A percentile compares a stretch with the other conserved stretches of the same genome.
phyloP scores from a whole-genome alignment of 2,888 invertebrate species.

The Macrostomum cliftonense region DNA sequence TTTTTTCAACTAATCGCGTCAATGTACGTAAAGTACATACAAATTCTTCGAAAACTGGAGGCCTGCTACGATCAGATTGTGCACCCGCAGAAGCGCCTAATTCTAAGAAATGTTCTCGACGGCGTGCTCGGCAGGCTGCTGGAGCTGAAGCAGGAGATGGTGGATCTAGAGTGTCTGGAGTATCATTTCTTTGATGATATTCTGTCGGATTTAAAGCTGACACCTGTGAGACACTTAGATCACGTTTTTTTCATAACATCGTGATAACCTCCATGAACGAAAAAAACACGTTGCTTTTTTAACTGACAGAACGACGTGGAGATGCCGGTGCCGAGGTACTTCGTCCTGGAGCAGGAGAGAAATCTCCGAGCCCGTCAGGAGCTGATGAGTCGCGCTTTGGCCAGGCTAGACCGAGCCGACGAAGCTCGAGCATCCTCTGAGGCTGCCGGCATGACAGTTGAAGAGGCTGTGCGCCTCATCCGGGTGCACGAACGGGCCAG shows the following conservation, averaged over 20 bases:
- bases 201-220: conserved; percentile 52
- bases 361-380: conserved; percentile 50
- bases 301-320: conserved; percentile 36
- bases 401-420: conserved; percentile 54
- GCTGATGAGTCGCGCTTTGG: conserved; percentile 53
- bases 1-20: conserved; percentile 36
- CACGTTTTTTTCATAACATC: not conserved
- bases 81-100: conserved; percentile 70
- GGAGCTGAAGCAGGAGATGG: conserved; percentile 67
- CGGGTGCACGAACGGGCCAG: conserved; percentile 66
- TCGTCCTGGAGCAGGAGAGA: conserved; percentile 47
- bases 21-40: conserved; percentile 61
- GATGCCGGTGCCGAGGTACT: conserved; percentile 45
- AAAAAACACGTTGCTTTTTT: too few relatives aligned
- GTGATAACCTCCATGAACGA: too few relatives aligned
- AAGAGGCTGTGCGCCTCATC: conserved; percentile 64
- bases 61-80: conserved; percentile 69
- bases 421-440: conserved; percentile 34
- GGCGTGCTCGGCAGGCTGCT: conserved; percentile 57
- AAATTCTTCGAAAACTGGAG: conserved; percentile 54
- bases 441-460: conserved; percentile 35
- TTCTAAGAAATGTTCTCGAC: conserved; percentile 44
- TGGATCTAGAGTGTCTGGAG: conserved; percentile 65
- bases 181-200: conserved; percentile 67
- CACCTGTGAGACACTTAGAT: conserved; percentile 43